A percentile compares a stretch with the other conserved stretches of the same genome.
phyloP scores from a whole-genome alignment of 2,888 invertebrate genomes.

The Neuroscelio doddi region DNA sequence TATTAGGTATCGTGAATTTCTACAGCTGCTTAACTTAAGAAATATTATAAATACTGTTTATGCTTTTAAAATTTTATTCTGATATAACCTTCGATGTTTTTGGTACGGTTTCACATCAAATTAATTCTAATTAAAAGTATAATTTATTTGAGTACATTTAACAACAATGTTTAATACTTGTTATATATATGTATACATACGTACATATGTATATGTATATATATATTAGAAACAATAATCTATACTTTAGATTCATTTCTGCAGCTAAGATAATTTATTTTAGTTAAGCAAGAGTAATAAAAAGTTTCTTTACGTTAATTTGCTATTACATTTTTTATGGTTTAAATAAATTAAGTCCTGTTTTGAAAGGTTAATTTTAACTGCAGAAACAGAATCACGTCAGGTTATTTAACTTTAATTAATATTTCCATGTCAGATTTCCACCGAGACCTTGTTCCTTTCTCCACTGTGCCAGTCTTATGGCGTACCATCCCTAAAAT shows the following conservation, averaged over 20 bases:
- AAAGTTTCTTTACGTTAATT: not conserved
- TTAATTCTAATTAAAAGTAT: no score
- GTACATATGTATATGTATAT: not conserved
- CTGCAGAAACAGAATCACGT: conserved; percentile 30
- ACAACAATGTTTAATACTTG: conserved; percentile 4
- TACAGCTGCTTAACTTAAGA: no score
- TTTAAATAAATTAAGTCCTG: not conserved
- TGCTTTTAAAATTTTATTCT: no score
- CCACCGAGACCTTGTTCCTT: conserved; percentile 70
- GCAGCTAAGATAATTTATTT: not conserved
- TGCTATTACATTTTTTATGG: not conserved
- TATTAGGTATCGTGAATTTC: no score
- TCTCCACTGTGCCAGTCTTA: conserved; percentile 68
- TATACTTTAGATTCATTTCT: conserved; percentile 31
- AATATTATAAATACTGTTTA: no score
- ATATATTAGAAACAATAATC: no score
- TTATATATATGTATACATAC: conserved; percentile 2
- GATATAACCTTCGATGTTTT: no score
- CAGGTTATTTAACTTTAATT: conserved; percentile 14
- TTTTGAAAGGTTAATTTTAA: conserved; percentile 5
- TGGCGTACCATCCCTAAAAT: conserved; percentile 68
- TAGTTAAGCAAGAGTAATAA: no score
- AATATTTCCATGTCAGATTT: conserved; percentile 51
- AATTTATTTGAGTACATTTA: no score
- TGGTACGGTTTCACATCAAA: no score